Evolutionary conservation across 2,888 invertebrate species (phyloP).

Genomic region (Labia minor): DNA sequence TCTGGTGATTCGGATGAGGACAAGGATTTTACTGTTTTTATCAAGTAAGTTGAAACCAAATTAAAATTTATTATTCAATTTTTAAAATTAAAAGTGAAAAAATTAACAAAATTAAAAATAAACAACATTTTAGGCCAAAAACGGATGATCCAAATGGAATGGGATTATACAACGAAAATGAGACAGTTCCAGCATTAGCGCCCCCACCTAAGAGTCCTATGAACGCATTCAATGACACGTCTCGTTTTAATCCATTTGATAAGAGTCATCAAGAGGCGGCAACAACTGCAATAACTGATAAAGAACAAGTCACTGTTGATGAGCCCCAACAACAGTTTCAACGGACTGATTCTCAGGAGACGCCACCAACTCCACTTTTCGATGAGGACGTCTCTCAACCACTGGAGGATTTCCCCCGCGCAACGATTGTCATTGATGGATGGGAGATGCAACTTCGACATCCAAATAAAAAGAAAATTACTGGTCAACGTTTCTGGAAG

Average conservation of each 20-base stretch:
- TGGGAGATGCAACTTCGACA: constrained; percentile 96
- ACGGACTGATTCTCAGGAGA: constrained; percentile 53
- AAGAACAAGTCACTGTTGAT: constrained; percentile 20
- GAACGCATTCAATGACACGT: constrained; percentile 47
- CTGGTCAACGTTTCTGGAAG: constrained; percentile 93
- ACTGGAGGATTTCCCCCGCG: constrained; percentile 79
- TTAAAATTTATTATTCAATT: not conserved
- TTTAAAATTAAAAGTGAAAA: not conserved
- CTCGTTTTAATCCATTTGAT: constrained; percentile 70
- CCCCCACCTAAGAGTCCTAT: constrained; percentile 54
- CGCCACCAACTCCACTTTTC: constrained; percentile 84
- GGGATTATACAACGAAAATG: constrained; percentile 27
- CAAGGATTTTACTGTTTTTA: constrained; percentile 70
- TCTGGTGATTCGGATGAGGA: constrained; percentile 67
- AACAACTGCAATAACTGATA: constrained; percentile 29
- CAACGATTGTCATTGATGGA: constrained; percentile 64
- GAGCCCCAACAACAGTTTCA: constrained; percentile 26
- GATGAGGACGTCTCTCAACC: constrained; percentile 90
- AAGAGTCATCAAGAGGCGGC: constrained; percentile 35
- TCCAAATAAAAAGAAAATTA: constrained; percentile 93
- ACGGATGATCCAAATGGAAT: constrained; percentile 34
- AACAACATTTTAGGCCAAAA: constrained; percentile 41
- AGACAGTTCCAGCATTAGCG: constrained; percentile 59
- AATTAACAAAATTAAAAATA: no score
- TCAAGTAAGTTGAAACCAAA: no score